Evolutionary conservation across 2,888 invertebrate species (phyloP), one percentile per base, ranked within the genome.

Genomic region (Ophion ellenae): DNA sequence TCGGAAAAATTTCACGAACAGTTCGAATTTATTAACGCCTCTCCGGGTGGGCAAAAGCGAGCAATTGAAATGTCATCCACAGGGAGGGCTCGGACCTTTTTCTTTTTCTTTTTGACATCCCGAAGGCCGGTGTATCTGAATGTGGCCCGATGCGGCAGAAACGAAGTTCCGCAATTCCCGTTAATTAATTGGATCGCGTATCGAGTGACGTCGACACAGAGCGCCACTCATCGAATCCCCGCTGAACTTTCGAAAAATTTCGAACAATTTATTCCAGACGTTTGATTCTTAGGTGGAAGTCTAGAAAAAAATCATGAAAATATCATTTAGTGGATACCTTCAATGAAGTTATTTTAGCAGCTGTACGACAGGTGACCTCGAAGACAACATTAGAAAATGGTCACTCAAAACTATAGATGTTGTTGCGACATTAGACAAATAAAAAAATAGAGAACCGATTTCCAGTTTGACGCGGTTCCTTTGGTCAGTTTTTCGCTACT

Each of bases 21-120:
- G 40, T 59, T 14, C 17, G 77, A 59, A 78, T 78, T 76, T 76
- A 76, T 76, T 66, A 76, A 73, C 66, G 20, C 28, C 45, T 40
- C 36, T 53, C 36, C 17, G n/a, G 36, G 24, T 61, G 4, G 17
- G 28, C n/a, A 17, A 28, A 78, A 69, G n/a, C 32, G 40, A 57
- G 40, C 36, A 36, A 77, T 69, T 59, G 64, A 76, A 76, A 76
- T 67, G 67, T 59, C 67, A 77, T 69, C 24, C 40, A 24, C 57
- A 77, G 77, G 67, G 63, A 53, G 14, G 67, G 45, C 20, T 40
- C 20, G 20, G 9, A 78, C 40, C 24, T 17, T 32, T 32, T 66
- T 66, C 32, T 14, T 66, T 32, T 63, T 76, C n/a, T 36, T 76
- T 75, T 63, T 28, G 20, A 28, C 40, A 40, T 7, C 40, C 17